Evolutionary conservation across 2,113 vertebrate species (phyloP), one percentile per base, ranked within the genome.

Genomic region (Pao palembangensis): DNA sequence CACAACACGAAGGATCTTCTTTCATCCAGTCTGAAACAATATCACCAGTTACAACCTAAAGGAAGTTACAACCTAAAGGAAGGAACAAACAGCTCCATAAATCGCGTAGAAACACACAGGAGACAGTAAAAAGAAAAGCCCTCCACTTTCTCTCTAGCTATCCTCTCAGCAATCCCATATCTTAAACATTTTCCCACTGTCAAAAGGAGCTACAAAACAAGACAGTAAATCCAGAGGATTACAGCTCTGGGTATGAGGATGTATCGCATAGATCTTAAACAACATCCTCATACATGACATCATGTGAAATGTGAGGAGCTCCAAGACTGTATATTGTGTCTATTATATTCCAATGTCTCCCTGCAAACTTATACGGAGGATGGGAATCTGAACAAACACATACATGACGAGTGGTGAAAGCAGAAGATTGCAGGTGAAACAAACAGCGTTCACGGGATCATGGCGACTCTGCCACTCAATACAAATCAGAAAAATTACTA

Each of bases 351-450:
- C 73, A 75, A 82, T 76, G 82, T 75, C 87, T 88, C 79, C 80
- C 82, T 64, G 81, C 81, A 82, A 86, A 83, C 69, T 60, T 14
- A 71, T 74, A 78, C 69, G 21, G 38, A 76, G 75, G 85, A 81
- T 80, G 82, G 71, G 81, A 87, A 84, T 85, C 77, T 87, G 87
- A 88, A 87, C 84, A 90, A 85, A 80, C 77, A 79, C 67, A 54
- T 62, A 79, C 79, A 85, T 83, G 88, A 84, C 84, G 75, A 88
- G 63, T 79, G 79, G 78, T 82, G 67, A 75, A 71, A 85, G 84
- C 73, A 59, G 73, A 68, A 86, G 81, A 68, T 80, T 78, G 69
- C 64, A 20, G 58, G 52, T 56, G 55, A 79, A 81, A 70, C 47
- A 25, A 63, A 67, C 16, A 82, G 59, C 69, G 51, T 64, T 78